phyloP scores from a whole-genome alignment of 2,113 vertebrate genomes.

The Alexandromys fortis region DNA sequence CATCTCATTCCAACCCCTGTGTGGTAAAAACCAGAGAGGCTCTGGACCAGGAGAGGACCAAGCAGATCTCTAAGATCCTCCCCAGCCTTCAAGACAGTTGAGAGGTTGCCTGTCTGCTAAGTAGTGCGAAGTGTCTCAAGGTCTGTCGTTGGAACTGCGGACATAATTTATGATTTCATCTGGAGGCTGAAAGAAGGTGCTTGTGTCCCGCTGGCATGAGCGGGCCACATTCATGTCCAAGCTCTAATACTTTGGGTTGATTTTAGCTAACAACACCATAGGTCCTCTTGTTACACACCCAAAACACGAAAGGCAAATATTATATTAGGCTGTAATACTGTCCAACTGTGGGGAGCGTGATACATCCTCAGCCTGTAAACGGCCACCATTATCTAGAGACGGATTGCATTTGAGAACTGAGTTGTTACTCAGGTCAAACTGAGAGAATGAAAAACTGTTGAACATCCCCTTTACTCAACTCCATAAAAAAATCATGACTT shows the following conservation, averaged over 20 bases:
- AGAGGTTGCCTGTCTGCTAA: constrained; percentile 73
- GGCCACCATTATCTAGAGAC: constrained; percentile 70
- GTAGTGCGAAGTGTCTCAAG: constrained; percentile 82
- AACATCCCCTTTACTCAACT: not conserved
- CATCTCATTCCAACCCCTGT: constrained; percentile 57
- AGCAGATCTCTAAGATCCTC: constrained; percentile 70
- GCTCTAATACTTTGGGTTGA: constrained; percentile 78
- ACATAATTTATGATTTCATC: constrained; percentile 88
- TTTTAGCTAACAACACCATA: constrained; percentile 81
- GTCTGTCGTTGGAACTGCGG: constrained; percentile 81
- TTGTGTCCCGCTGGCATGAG: constrained; percentile 82
- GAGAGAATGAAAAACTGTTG: constrained; percentile 40
- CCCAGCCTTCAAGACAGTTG: constrained; percentile 67
- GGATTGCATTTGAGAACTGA: constrained; percentile 58
- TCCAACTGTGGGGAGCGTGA: constrained; percentile 72
- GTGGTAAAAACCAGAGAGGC: constrained; percentile 40
- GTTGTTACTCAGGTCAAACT: constrained; percentile 57
- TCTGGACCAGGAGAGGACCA: constrained; percentile 39
- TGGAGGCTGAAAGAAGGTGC: constrained; percentile 82
- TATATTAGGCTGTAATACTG: constrained; percentile 82
- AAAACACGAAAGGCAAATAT: constrained; percentile 84
- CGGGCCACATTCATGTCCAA: constrained; percentile 81
- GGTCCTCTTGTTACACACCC: constrained; percentile 82
- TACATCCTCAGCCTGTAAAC: constrained; percentile 75
- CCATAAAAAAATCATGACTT: constrained; percentile 61